Evolutionary conservation across 1,140 invertebrate genomes (phyloP).

Genomic region (Microplitis demolitor): DNA sequence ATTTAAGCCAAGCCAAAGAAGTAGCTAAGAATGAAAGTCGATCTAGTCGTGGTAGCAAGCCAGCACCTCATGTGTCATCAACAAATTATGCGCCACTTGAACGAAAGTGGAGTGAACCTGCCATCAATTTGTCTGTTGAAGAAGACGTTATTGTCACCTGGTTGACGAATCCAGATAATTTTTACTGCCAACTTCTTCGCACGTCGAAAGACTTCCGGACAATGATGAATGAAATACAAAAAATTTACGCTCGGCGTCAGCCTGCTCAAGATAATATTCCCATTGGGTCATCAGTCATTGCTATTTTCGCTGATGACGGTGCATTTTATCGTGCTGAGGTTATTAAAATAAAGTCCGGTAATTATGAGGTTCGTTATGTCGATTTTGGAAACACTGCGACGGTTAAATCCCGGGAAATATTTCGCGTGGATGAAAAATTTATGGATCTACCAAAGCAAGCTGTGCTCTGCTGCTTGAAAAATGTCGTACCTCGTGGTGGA

Average conservation of each 20-base stretch:
- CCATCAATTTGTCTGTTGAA: slow-evolving; percentile 41
- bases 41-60: not conserved
- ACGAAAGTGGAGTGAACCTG: slow-evolving; percentile 47
- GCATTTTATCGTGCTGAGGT: slow-evolving; percentile 72
- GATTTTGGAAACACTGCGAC: slow-evolving; percentile 76
- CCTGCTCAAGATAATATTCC: slow-evolving; percentile 41
- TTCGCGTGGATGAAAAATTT: slow-evolving; percentile 69
- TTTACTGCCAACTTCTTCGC: slow-evolving; percentile 67
- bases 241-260: slow-evolving; percentile 65
- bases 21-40: slow-evolving; percentile 12
- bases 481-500: slow-evolving; percentile 60
- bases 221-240: slow-evolving; percentile 74
- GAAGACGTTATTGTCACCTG: slow-evolving; percentile 64
- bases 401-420: slow-evolving; percentile 67
- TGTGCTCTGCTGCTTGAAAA: slow-evolving; percentile 67
- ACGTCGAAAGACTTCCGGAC: slow-evolving; percentile 63
- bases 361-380: slow-evolving; percentile 70
- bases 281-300: slow-evolving; percentile 68
- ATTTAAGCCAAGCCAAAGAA: slow-evolving; percentile 41
- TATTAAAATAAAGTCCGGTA: slow-evolving; percentile 60
- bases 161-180: slow-evolving; percentile 71
- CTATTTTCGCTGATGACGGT: slow-evolving; percentile 70
- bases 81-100: slow-evolving; percentile 52
- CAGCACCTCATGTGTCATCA: not conserved
- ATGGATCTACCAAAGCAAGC: slow-evolving; percentile 73